Percentiles rank a stretch among this genome's conserved stretches.
phyloP scores from a whole-genome alignment of 2,113 vertebrate genomes.

The Taurulus bubalis region DNA sequence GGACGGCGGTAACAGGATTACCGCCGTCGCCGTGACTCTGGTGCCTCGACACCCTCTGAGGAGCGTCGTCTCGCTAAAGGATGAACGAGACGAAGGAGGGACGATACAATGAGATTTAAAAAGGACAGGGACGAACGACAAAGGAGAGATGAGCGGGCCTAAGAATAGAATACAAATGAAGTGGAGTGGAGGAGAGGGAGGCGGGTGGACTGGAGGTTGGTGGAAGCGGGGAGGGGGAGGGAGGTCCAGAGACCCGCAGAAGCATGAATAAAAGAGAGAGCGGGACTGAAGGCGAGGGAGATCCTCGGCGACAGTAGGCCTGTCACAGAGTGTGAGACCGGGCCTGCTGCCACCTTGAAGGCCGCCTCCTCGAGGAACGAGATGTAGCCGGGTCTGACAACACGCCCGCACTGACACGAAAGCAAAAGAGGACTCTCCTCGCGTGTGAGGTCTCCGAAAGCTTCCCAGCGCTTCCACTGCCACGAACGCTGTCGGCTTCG shows the following conservation, averaged over 20 bases:
- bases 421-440: not conserved
- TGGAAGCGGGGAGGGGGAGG: not conserved
- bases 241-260: constrained; percentile 35
- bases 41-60: constrained; percentile 53
- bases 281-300: constrained; percentile 70
- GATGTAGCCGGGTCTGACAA: constrained; percentile 57
- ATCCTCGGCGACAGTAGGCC: constrained; percentile 67
- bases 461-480: not conserved
- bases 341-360: constrained; percentile 60
- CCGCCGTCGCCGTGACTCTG: constrained; percentile 28
- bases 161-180: constrained; percentile 75
- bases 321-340: constrained; percentile 67
- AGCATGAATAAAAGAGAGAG: constrained; percentile 76
- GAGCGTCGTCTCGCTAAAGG: constrained; percentile 52
- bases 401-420: constrained; percentile 31
- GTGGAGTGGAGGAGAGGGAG: constrained; percentile 47
- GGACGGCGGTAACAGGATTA: constrained; percentile 65
- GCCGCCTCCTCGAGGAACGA: constrained; percentile 50
- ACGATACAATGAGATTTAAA: constrained; percentile 73
- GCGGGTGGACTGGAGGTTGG: constrained; percentile 2
- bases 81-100: constrained; percentile 43
- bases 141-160: constrained; percentile 66
- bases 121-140: constrained; percentile 52
- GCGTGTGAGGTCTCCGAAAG: constrained; percentile 29
- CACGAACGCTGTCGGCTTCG: constrained; percentile 45